phyloP scores from a whole-genome alignment of 2,797 vertebrate genomes.

The Nothura maculosa region DNA sequence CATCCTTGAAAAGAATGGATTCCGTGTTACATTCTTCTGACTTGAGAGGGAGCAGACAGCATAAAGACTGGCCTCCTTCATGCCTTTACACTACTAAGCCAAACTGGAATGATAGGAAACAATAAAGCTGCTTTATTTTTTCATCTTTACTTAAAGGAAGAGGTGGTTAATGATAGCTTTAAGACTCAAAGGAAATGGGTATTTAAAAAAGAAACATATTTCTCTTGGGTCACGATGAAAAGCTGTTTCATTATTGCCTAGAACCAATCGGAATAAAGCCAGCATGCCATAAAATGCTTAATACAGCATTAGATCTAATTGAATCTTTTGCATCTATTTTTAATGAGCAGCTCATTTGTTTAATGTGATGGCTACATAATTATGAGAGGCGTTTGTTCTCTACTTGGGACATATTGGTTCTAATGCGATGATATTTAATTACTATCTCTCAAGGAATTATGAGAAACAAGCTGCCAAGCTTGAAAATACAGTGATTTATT shows the following conservation, averaged over 20 bases:
- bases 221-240: slow-evolving; percentile 50
- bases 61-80: slow-evolving; percentile 17
- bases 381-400: slow-evolving; percentile 57
- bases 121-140: neutral
- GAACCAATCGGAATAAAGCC: slow-evolving; percentile 48
- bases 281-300: slow-evolving; percentile 40
- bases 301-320: slow-evolving; percentile 51
- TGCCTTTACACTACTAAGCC: neutral
- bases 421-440: slow-evolving; percentile 67
- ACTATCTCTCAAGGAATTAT: slow-evolving; percentile 20
- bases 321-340: slow-evolving; percentile 72
- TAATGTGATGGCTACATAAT: slow-evolving; percentile 65
- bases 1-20: slow-evolving; percentile 22
- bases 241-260: slow-evolving; percentile 36
- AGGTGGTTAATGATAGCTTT: slow-evolving; percentile 12
- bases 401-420: slow-evolving; percentile 49
- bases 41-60: neutral
- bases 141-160: neutral
- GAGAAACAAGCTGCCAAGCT: neutral
- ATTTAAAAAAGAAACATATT: slow-evolving; percentile 59
- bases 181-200: slow-evolving; percentile 41
- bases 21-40: slow-evolving; percentile 25
- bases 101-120: slow-evolving; percentile 18
- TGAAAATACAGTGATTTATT: slow-evolving; percentile 9
- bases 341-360: slow-evolving; percentile 72